Percentiles rank a stretch among this genome's conserved stretches.
These are phyloP conservation scores for Caenorhabditis panamensis DNA, from an alignment of 2,888 invertebrate genomes.

Conservation along the genomic window DNA sequence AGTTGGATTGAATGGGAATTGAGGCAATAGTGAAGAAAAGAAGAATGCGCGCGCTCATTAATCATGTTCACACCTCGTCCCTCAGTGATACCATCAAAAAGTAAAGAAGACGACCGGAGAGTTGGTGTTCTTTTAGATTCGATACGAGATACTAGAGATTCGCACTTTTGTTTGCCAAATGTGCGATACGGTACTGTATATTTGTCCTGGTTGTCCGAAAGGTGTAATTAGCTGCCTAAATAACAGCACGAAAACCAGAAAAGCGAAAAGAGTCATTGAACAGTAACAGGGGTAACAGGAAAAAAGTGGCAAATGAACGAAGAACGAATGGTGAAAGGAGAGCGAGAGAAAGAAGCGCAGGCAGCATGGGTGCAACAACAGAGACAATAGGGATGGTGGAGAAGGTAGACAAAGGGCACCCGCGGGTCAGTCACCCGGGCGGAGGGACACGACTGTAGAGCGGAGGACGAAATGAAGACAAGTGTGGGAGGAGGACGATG, in stretches of 20 bases:
- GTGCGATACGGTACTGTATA: conserved; percentile 16
- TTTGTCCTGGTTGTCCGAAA: conserved; percentile 13
- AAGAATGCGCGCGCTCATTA: conserved; percentile 50
- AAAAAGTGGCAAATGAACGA: conserved; percentile 8
- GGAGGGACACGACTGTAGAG: conserved; percentile 29
- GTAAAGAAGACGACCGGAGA: not conserved
- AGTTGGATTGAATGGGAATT: not conserved
- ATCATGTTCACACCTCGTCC: conserved; percentile 57
- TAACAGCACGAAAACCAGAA: not conserved
- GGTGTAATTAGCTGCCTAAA: conserved; percentile 41
- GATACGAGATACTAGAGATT: conserved; percentile 15
- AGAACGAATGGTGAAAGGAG: conserved; percentile 4
- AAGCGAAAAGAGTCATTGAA: not conserved
- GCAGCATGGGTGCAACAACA: not conserved
- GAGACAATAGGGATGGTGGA: not conserved
- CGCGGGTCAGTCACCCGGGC: no score
- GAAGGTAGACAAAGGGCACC: conserved; percentile 36
- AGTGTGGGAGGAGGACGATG: conserved; percentile 19
- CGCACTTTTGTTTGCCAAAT: conserved; percentile 44
- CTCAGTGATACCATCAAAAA: conserved; percentile 41
- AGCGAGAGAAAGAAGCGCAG: conserved; percentile 12
- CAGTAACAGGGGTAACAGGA: conserved; percentile 8
- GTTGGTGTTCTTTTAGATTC: conserved; percentile 32
- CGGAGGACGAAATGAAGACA: conserved; percentile 29
- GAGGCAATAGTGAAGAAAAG: conserved; percentile 1